Evolutionary conservation across 2,113 vertebrate species (phyloP).

Genomic region (Pollimyrus isidori): DNA sequence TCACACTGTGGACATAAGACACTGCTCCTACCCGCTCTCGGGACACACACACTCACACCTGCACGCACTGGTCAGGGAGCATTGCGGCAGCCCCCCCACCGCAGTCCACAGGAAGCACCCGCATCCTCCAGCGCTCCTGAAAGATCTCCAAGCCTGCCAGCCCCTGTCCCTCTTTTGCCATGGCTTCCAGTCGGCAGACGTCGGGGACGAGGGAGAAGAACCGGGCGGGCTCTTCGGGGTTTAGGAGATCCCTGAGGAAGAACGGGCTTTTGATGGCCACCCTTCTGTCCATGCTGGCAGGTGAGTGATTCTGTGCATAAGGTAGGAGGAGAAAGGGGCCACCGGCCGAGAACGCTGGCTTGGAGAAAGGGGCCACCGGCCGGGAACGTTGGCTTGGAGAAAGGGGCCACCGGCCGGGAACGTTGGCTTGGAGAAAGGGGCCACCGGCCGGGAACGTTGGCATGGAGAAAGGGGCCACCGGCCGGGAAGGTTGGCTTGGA

Average conservation of each 20-base stretch:
- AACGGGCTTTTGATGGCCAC: constrained; percentile 16
- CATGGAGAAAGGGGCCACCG: too few relatives aligned
- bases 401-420: too few relatives aligned
- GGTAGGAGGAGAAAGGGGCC: neutral
- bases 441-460: too few relatives aligned
- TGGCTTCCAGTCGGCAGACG: neutral
- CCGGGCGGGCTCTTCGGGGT: too few relatives aligned
- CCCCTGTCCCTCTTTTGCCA: neutral
- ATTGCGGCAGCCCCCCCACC: neutral
- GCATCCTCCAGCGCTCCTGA: neutral
- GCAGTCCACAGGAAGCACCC: neutral
- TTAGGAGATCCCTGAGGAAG: constrained; percentile 4
- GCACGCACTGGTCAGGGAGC: neutral
- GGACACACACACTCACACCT: neutral
- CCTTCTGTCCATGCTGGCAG: neutral
- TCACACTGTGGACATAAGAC: neutral
- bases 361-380: too few relatives aligned
- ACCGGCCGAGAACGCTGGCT: too few relatives aligned
- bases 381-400: too few relatives aligned
- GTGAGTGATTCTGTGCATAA: neutral
- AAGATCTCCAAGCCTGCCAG: neutral
- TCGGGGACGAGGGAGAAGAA: neutral
- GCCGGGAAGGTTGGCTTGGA: too few relatives aligned
- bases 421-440: too few relatives aligned
- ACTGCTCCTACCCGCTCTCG: neutral